Evolutionary conservation across 2,888 invertebrate genomes (phyloP), one percentile per base, ranked within the genome.

Genomic region (Megaustenia siamemsis): DNA sequence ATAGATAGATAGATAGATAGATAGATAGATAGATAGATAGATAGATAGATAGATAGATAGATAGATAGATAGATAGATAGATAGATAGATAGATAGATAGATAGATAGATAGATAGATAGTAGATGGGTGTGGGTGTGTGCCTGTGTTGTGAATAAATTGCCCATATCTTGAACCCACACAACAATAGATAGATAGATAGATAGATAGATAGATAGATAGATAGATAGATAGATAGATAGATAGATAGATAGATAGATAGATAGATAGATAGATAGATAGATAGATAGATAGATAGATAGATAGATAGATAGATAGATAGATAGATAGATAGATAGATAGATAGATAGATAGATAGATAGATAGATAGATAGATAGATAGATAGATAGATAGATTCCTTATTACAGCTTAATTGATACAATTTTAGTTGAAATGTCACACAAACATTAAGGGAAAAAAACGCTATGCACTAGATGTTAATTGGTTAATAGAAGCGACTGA

Each of bases 31-130:
- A 83, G 56, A 68, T 4, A 69, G 56, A 78, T 21, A 78, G 69
- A 53, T 32, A 82, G 75, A 82, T 18, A 82, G 66, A 85, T 24
- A 75, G 82, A n/a, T 28, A 71, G 71, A 71, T 28, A 71, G 71
- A 43, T n/a, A 71, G 71, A 43, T 12, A 71, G 45, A 28, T 28
- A 71, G 43, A 73, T 32, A 28, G 73, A 73, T 32, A 32, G 73
- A 73, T 21, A 49, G 49, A 73, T 28, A 73, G 71, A 43, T 43
- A 71, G 43, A 71, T 28, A 71, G 43, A 43, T 28, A 73, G 71
- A 28, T 28, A 45, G 45, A 35, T 38, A 68, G 38, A 68, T 38
- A 68, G 35, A 35, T 38, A 38, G 68, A 35, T 38, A 68, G 71
- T 60, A n/a, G 18, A n/a, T 60, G 60, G 18, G 60, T 60, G 60